These are phyloP conservation scores for Delia radicum DNA, from an alignment of 1,140 invertebrate genomes.

Conservation along the genomic window DNA sequence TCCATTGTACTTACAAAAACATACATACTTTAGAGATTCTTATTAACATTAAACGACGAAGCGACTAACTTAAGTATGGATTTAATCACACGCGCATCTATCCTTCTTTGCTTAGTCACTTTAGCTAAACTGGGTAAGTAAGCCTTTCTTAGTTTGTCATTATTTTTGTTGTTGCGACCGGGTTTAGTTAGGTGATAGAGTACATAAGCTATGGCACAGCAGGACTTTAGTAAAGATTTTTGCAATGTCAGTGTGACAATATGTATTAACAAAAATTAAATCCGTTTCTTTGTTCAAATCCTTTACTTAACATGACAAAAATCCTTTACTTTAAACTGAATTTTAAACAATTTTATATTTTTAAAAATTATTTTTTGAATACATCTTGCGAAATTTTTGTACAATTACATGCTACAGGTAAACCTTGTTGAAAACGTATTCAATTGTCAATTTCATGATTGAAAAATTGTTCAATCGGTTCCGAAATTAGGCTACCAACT, in stretches of 20 bases:
- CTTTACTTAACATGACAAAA: not conserved
- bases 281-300: not conserved
- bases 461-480: too few relatives aligned
- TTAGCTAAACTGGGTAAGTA: not conserved
- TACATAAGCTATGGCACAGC: not conserved
- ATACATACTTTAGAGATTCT: not conserved
- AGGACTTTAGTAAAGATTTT: not conserved
- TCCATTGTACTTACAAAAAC: not conserved
- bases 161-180: not conserved
- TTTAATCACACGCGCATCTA: conserved; percentile 4
- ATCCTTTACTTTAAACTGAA: not conserved
- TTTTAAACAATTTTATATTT: not conserved
- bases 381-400: not conserved
- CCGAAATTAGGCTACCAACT: too few relatives aligned
- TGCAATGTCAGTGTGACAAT: not conserved
- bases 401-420: too few relatives aligned
- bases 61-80: not conserved
- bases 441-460: too few relatives aligned
- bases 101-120: too few relatives aligned
- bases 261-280: not conserved
- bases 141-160: not conserved
- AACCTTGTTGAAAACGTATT: too few relatives aligned
- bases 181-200: not conserved
- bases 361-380: not conserved
- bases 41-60: not conserved